Evolutionary conservation across 2,888 invertebrate species (phyloP).

Genomic region (Drosophila diplacantha): DNA sequence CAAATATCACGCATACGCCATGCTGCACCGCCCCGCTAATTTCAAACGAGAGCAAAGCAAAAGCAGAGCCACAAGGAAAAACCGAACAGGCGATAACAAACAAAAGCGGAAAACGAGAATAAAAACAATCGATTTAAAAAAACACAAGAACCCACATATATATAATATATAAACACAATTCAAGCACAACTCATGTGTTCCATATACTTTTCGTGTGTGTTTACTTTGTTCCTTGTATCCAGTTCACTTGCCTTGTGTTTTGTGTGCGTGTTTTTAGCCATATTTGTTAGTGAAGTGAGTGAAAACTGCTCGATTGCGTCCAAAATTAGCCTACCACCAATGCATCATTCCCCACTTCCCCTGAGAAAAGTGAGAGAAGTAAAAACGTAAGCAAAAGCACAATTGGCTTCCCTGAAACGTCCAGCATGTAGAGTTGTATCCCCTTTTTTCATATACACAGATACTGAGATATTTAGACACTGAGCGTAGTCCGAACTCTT

Average conservation of each 20-base stretch:
- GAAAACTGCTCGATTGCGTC: slow-evolving; percentile 54
- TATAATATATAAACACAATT: no score
- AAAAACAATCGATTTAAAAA: slow-evolving; percentile 15
- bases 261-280: background rate
- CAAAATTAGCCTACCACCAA: slow-evolving; percentile 35
- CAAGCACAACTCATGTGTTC: slow-evolving; percentile 1
- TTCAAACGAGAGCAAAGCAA: slow-evolving; percentile 10
- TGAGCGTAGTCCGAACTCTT: slow-evolving; percentile 5
- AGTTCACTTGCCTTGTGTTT: slow-evolving; percentile 7
- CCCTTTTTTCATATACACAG: background rate
- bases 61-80: background rate
- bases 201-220: background rate
- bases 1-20: slow-evolving; percentile 55
- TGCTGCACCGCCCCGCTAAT: slow-evolving; percentile 38
- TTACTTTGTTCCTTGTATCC: background rate
- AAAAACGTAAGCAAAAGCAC: background rate
- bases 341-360: slow-evolving; percentile 5
- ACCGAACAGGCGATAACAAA: slow-evolving; percentile 5
- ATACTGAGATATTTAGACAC: background rate
- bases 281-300: slow-evolving; percentile 34
- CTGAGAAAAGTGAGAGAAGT: slow-evolving; percentile 3
- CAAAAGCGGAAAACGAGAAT: slow-evolving; percentile 9
- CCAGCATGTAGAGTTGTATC: slow-evolving; percentile 18
- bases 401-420: slow-evolving; percentile 36
- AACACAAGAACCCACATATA: slow-evolving; percentile 2